These are phyloP conservation scores for Galago senegalensis DNA, from an alignment of 2,797 vertebrate species.

Conservation along the genomic window DNA sequence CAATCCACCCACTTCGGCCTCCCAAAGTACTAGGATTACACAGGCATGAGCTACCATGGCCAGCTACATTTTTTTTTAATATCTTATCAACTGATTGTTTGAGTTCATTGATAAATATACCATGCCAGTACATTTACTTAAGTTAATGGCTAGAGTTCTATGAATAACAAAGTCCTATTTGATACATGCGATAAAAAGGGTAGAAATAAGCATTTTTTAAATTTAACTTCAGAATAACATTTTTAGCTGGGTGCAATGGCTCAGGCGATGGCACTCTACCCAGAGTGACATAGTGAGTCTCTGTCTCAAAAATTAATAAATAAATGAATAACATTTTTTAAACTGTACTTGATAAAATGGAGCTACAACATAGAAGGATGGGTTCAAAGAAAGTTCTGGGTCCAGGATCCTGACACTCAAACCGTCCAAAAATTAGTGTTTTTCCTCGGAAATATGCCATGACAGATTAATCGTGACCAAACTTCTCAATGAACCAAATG, in stretches of 20 bases:
- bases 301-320: too few species aligned
- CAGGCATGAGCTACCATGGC: too few species aligned
- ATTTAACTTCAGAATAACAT: slow-evolving; percentile 35
- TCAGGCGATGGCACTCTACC: too few species aligned
- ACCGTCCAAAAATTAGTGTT: slow-evolving; percentile 36
- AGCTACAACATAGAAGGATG: slow-evolving; percentile 51
- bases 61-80: too few species aligned
- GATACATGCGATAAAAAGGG: not conserved
- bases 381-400: slow-evolving; percentile 37
- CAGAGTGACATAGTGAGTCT: too few species aligned
- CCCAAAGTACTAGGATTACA: too few species aligned
- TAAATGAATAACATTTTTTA: slow-evolving; percentile 36
- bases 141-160: slow-evolving; percentile 6
- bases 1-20: too few species aligned
- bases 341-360: slow-evolving; percentile 14
- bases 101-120: slow-evolving; percentile 39
- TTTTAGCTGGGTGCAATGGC: not conserved
- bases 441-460: not conserved
- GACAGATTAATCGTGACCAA: not conserved
- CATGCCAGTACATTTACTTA: slow-evolving; percentile 9
- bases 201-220: slow-evolving; percentile 25
- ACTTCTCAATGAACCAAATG: slow-evolving; percentile 51
- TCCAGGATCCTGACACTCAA: slow-evolving; percentile 11
- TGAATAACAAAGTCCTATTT: slow-evolving; percentile 46
- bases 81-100: slow-evolving; percentile 18